These are phyloP conservation scores for Lontra canadensis DNA, from an alignment of 2,113 vertebrate genomes.

Conservation along the genomic window DNA sequence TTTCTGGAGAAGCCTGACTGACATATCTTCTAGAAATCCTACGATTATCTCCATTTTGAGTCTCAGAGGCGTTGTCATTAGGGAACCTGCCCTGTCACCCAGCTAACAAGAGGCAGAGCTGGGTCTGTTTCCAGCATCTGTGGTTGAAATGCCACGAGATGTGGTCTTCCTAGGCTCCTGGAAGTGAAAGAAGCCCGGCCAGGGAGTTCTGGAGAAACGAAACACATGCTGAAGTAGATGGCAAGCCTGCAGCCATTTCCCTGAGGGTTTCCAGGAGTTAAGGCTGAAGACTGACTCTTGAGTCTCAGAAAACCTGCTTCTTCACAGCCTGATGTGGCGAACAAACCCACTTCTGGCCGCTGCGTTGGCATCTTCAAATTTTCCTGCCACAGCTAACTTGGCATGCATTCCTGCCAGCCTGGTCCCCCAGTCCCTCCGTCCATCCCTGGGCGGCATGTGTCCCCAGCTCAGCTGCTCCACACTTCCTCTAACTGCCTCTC, in stretches of 20 bases:
- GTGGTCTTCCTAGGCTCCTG: not conserved
- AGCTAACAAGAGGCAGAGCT: not conserved
- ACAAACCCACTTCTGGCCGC: not conserved
- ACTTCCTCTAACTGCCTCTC: too few species aligned
- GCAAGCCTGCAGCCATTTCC: not conserved
- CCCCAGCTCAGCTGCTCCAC: not conserved
- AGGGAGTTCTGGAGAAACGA: not conserved
- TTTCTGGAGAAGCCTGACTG: not conserved
- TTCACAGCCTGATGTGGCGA: too few species aligned
- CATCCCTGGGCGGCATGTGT: rapidly evolving
- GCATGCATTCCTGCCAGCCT: too few species aligned
- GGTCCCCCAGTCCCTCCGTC: not conserved
- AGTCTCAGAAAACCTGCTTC: not conserved
- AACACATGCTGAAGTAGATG: too few species aligned
- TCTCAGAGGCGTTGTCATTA: not conserved
- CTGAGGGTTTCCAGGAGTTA: not conserved
- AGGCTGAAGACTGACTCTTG: not conserved
- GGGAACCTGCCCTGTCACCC: not conserved
- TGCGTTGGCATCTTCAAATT: not conserved
- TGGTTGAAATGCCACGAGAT: not conserved
- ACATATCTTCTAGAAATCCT: not conserved
- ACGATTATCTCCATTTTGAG: not conserved
- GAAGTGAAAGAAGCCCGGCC: not conserved
- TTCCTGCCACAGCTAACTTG: rapidly evolving
- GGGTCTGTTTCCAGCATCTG: not conserved